Base-by-base conservation (phyloP, 2,888 invertebrate species). In the Galeopsomyia nigrocyanea region DNA sequence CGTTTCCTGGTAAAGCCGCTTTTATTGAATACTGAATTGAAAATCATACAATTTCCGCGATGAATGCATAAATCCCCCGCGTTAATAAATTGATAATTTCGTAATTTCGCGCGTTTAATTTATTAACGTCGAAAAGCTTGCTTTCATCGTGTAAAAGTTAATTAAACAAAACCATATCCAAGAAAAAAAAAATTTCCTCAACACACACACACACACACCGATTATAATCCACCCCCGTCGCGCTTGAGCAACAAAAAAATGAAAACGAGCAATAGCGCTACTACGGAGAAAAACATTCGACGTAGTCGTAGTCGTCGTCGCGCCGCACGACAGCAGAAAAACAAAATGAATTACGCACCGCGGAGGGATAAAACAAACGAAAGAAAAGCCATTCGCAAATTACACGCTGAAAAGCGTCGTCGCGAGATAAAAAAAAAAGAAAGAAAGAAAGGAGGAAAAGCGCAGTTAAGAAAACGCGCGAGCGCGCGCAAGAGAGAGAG, bases 321-420 rank as follows among this genome's bases (percentile, higher is more conserved):
- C 17, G 50, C 19, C 17, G 21, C 51, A 39, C 14, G n/a, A 49
- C 39, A 39, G 39, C 39, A 21, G 64, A 73, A 73, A 69, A 73
- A 69, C 69, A 66, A 73, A 73, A 73, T 73, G 66, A 69, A 69
- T 73, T 69, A 63, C 62, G 55, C 47, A 21, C 47, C 71, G 64
- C 71, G 64, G 60, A 60, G 26, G 16, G 17, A 19, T 39, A 39
- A 56, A 56, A 31, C 50, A 49, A 39, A 53, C 53, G 49, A 70
- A 74, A 74, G 74, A 74, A 74, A 74, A 74, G 67, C 70, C 57
- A 74, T 74, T 74, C 70, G 74, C 67, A 70, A 70, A 74, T 74
- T 74, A 74, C 70, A 63, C 56, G 55, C 58, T n/a, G 68, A 65
- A 68, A 62, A 63, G 71, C 61, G 53, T 65, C 21, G 55, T 22